Evolutionary conservation across 2,888 invertebrate species (phyloP).

Genomic region (Diogma glabrata): DNA sequence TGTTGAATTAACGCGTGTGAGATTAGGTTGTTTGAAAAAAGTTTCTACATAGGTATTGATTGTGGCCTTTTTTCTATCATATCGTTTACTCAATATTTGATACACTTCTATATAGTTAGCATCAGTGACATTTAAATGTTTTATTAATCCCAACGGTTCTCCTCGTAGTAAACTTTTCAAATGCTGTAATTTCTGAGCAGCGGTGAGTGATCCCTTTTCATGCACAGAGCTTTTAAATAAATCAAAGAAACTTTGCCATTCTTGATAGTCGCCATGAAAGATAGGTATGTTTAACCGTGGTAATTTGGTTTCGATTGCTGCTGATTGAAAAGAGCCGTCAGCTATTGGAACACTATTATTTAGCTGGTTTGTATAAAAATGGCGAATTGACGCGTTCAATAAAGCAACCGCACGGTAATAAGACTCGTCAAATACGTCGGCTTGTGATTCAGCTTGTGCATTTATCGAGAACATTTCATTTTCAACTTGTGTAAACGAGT

Average conservation of each 20-base stretch:
- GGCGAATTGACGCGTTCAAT: not conserved
- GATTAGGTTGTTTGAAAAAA: not conserved
- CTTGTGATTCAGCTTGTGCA: not conserved
- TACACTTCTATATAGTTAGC: too few species aligned
- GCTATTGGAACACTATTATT: not conserved
- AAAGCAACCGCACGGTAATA: not conserved
- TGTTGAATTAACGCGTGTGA: not conserved
- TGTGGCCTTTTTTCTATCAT: not conserved
- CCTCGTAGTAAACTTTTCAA: too few species aligned
- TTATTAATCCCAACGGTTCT: too few species aligned
- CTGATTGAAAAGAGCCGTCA: not conserved
- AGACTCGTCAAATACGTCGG: not conserved
- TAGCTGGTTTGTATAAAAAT: not conserved
- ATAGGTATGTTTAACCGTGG: not conserved
- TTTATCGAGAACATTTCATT: not conserved
- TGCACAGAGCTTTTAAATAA: too few species aligned
- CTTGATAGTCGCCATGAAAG: not conserved
- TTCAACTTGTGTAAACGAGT: not conserved
- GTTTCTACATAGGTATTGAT: not conserved
- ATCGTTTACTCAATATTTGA: not conserved
- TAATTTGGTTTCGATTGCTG: not conserved
- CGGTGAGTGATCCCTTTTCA: too few species aligned
- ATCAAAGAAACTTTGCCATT: not conserved
- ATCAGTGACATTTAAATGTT: not conserved
- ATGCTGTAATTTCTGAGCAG: too few species aligned